Evolutionary conservation across 2,113 vertebrate species (phyloP), one percentile per base, ranked within the genome.

Genomic region (Trinectes maculatus): DNA sequence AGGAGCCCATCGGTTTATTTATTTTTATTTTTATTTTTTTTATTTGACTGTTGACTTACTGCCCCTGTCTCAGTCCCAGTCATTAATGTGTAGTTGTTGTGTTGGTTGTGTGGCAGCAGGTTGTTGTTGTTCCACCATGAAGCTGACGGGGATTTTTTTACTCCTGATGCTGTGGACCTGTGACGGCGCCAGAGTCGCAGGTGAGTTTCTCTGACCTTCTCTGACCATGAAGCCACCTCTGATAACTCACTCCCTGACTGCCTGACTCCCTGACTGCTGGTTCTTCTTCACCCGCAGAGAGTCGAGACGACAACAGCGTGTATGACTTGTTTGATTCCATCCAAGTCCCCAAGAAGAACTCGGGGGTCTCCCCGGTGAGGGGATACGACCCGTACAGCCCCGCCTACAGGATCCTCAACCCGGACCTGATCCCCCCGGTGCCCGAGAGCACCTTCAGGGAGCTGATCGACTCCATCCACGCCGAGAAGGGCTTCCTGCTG

Each of bases 311-410:
- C 87, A 95, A 95, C 79, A 95, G 96, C 0, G 96, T 99, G 34
- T 98, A 94, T 1, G 98, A 99, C 90, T 80, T 99, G 87, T 98
- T 99, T 75, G 96, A 99, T 71, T 91, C 96, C 71, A 89, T 93
- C 0, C 93, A 93, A 46, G 91, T 95, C 42, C 91, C 83, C 37
- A 93, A 87, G 57, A 95, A 92, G 85, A 94, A 93, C 68, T 90
- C 93, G 0, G 98, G 96, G 58, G 95, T 98, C 28, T 86, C 94
- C 36, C 88, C 94, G 68, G 96, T 96, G 57, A 98, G 96, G 68
- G 98, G 98, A 61, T 94, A 94, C 2, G 97, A 99, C 84, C 87
- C 94, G 1, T 98, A 96, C 89, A 99, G 97, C 89, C 96, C 97
- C 49, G 98, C 98, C 84, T 99, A 96, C 85, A 97, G 95, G 74